Conservation (phyloP, 2,888 invertebrate genomes). For the Orthonevra nobilis region DNA sequence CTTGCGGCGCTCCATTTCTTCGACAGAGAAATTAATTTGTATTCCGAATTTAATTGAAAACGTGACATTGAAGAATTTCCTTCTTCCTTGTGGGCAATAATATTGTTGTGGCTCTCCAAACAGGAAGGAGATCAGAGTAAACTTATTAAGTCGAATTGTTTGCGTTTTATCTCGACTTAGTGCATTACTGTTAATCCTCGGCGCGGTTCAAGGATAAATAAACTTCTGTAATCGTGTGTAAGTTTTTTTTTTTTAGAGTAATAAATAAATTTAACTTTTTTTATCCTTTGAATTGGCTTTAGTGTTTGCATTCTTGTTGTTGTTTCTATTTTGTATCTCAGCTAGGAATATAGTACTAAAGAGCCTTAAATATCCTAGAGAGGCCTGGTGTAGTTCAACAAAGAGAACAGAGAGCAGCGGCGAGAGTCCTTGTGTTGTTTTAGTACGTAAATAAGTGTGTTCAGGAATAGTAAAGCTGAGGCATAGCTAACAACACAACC, state of each 20-base stretch:
- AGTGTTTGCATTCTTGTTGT: no score
- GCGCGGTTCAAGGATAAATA: slow-evolving; percentile 61
- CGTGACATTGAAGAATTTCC: slow-evolving; percentile 49
- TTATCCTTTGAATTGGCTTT: background rate
- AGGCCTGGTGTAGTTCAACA: slow-evolving; percentile 20
- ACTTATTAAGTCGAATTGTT: slow-evolving; percentile 47
- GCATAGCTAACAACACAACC: slow-evolving; percentile 62
- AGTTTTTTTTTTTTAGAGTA: slow-evolving; percentile 11
- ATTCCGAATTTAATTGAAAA: slow-evolving; percentile 59
- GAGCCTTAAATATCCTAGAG: slow-evolving; percentile 51
- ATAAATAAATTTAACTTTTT: slow-evolving; percentile 5
- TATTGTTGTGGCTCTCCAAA: no score
- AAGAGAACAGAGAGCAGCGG: slow-evolving; percentile 48
- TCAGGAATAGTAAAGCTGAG: slow-evolving; percentile 30
- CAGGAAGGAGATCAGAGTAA: slow-evolving; percentile 16
- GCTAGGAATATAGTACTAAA: slow-evolving; percentile 43
- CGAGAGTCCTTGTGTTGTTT: slow-evolving; percentile 62
- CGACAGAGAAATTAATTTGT: slow-evolving; percentile 52
- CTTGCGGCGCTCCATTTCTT: slow-evolving; percentile 49
- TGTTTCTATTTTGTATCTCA: slow-evolving; percentile 36
- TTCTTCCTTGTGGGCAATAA: slow-evolving; percentile 38
- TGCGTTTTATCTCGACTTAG: slow-evolving; percentile 40
- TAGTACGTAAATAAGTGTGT: slow-evolving; percentile 68
- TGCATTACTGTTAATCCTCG: background rate
- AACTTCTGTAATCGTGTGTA: slow-evolving; percentile 41